Evolutionary conservation across 2,113 vertebrate species (phyloP).

Genomic region (Neogobius melanostomus): DNA sequence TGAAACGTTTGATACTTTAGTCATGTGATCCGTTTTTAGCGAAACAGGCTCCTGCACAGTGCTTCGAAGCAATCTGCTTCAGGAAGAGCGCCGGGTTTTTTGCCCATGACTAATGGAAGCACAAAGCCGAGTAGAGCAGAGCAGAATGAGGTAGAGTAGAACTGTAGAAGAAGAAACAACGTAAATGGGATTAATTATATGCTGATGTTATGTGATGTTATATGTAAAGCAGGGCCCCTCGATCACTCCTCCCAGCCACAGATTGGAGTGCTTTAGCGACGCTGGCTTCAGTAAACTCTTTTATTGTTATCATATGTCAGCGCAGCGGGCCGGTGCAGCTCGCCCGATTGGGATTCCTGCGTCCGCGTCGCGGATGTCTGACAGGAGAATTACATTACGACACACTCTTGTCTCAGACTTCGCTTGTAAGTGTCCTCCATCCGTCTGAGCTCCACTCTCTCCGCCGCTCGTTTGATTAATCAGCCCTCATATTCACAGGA

Average conservation of each 20-base stretch:
- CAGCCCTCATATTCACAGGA: slow-evolving; percentile 14
- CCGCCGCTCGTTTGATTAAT: slow-evolving; percentile 9
- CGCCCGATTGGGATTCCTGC: slow-evolving; percentile 21
- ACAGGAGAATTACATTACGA: slow-evolving; percentile 57
- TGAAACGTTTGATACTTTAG: too few relatives aligned
- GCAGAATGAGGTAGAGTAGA: too few relatives aligned
- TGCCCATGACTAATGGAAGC: too few relatives aligned
- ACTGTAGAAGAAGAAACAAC: too few relatives aligned
- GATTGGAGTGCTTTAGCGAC: slow-evolving; percentile 39
- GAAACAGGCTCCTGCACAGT: too few relatives aligned
- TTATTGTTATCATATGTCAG: slow-evolving; percentile 51
- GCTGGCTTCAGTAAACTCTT: slow-evolving; percentile 41
- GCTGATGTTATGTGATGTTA: too few relatives aligned
- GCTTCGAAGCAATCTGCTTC: too few relatives aligned
- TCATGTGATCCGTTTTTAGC: too few relatives aligned
- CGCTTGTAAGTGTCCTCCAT: slow-evolving; percentile 52
- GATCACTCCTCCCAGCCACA: slow-evolving; percentile 39
- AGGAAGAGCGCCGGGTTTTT: too few relatives aligned
- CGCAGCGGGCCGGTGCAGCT: slow-evolving; percentile 16
- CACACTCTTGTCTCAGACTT: slow-evolving; percentile 42
- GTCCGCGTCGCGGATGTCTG: slow-evolving; percentile 43
- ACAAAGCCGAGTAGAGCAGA: too few relatives aligned
- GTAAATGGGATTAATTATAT: too few relatives aligned
- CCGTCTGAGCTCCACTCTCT: slow-evolving; percentile 36
- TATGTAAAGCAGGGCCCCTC: slow-evolving; percentile 20